Base-by-base conservation (phyloP, 2,797 vertebrate genomes). In the Masticophis lateralis region DNA sequence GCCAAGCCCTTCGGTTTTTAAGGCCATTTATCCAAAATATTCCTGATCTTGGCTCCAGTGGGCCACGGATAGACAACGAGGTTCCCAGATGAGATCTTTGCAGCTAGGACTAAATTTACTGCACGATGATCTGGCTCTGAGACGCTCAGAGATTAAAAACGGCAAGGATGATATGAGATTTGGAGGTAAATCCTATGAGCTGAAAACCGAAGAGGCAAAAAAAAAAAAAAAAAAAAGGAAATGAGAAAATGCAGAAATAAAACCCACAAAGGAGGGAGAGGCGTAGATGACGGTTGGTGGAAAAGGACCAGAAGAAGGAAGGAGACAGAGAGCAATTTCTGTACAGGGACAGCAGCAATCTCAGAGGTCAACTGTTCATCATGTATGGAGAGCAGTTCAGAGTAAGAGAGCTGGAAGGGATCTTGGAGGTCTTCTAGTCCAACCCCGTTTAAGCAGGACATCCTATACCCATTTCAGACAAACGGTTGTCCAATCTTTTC, bases 381-480 rank as follows among this genome's bases (percentile, higher is more conserved):
- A 0, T 11, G 43, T 5, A 27, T 0, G 20, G 10, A 13, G 28
- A 7, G 14, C 5, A 0, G 10, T 9, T 14, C 0, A 5, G 2
- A 2, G 2, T 2, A 60, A 22, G 59, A 60, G 18, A 59, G 20
- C 20, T 59, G 20, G 57, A 59, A 59, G 57, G 57, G 57, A 59
- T 20, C 20, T 59, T 22, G 12, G 57, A 59, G 57, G 57, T 22
- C 57, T 22, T 22, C 57, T 59, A 59, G 20, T 59, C 57, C 57
- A 59, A 59, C 57, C 57, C 20, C 6, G 57, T 20, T 59, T 2
- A 59, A 8, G 20, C 47, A 59, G 57, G 57, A 59, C 1, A 9
- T 3, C 12, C 13, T 56, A 0, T 14, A 0, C 13, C 13, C 13
- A 56, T 56, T 56, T 4, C 55, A 56, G 55, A 56, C 55, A 56